These are phyloP conservation scores for Plebejus anna DNA, from an alignment of 2,888 invertebrate species.

Conservation along the genomic window DNA sequence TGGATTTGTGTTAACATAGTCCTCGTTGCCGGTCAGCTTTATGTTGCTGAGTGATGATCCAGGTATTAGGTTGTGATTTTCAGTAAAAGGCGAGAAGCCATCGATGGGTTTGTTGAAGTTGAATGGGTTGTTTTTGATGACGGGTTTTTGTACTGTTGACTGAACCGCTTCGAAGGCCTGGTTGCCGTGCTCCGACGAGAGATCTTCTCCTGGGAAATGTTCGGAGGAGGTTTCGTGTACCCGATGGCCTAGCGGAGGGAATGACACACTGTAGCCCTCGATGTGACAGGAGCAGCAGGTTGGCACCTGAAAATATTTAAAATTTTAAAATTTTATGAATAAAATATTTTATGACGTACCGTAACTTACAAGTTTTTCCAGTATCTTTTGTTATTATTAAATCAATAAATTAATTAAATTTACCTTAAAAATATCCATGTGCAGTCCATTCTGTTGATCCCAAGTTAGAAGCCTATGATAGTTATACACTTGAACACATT, in stretches of 20 bases:
- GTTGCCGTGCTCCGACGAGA: constrained; percentile 68
- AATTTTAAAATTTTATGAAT: background rate
- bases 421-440: constrained; percentile 92
- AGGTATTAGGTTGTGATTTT: constrained; percentile 63
- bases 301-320: constrained; percentile 77
- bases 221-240: constrained; percentile 74
- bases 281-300: constrained; percentile 91
- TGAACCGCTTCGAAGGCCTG: constrained; percentile 72
- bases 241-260: constrained; percentile 81
- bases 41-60: constrained; percentile 54
- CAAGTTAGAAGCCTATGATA: constrained; percentile 90
- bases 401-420: constrained; percentile 2
- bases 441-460: constrained; percentile 88
- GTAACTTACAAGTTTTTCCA: too few relatives aligned
- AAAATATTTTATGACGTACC: background rate
- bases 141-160: constrained; percentile 58
- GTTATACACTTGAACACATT: constrained; percentile 90
- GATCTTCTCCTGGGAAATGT: constrained; percentile 79
- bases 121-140: constrained; percentile 59
- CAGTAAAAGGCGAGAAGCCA: constrained; percentile 53
- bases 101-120: constrained; percentile 58
- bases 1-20: constrained; percentile 50
- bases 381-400: too few relatives aligned
- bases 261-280: constrained; percentile 85
- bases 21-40: constrained; percentile 59